A percentile compares a stretch with the other conserved stretches of the same genome.
These are phyloP conservation scores for Anoplolepis gracilipes DNA, from an alignment of 1,140 invertebrate genomes.

Conservation along the genomic window DNA sequence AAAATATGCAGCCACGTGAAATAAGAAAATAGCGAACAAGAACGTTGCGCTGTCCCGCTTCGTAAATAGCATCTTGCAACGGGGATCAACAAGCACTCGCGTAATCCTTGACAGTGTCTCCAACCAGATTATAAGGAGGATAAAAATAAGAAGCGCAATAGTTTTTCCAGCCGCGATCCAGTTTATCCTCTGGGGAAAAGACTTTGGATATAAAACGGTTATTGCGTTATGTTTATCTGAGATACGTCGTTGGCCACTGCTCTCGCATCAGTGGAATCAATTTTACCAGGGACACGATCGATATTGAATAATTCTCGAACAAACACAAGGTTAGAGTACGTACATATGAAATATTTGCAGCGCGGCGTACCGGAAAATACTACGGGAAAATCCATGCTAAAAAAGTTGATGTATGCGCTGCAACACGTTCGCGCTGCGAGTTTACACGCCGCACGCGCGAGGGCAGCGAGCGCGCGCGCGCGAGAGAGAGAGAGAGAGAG, in stretches of 20 bases:
- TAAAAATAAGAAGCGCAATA: not conserved
- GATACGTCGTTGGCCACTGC: conserved; percentile 7
- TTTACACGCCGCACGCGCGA: conserved; percentile 42
- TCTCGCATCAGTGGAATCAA: conserved; percentile 26
- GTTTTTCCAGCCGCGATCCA: not conserved
- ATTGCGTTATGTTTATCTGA: not conserved
- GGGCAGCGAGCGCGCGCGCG: no score
- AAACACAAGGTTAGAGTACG: conserved; percentile 52
- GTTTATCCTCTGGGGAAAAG: not conserved
- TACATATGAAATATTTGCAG: conserved; percentile 58
- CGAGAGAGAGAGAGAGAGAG: no score
- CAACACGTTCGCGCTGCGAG: conserved; percentile 26
- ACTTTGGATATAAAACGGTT: conserved; percentile 16
- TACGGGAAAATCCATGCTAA: conserved; percentile 42
- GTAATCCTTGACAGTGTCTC: not conserved
- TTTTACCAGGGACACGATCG: conserved; percentile 40
- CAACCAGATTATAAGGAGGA: not conserved
- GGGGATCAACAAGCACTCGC: not conserved
- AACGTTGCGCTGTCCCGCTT: conserved; percentile 33
- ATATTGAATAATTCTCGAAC: conserved; percentile 55
- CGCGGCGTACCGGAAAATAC: conserved; percentile 39
- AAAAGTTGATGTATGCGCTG: conserved; percentile 56
- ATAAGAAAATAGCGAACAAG: conserved; percentile 11
- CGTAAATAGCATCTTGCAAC: conserved; percentile 40
- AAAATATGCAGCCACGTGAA: not conserved